Evolutionary conservation across 1,140 invertebrate genomes (phyloP), one percentile per base, ranked within the genome.

Genomic region (Papilio helenus): DNA sequence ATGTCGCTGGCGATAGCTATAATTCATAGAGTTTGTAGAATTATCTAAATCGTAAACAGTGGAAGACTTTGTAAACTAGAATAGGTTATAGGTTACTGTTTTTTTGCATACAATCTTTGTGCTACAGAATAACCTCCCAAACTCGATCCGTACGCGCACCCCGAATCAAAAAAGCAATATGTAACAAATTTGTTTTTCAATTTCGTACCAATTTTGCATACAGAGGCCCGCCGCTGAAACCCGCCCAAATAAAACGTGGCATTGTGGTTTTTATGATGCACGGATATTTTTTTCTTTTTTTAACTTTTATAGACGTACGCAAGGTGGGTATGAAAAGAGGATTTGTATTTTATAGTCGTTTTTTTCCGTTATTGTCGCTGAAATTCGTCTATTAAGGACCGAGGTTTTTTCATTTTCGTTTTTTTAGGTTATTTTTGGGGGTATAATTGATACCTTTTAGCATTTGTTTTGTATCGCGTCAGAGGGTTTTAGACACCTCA

Each of bases 161-260:
- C 85, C 81, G 84, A 88, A 91, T 90, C 89, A 93, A 93, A 94
- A 91, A 93, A 91, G 91, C 92, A 94, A 94, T 94, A 94, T 92
- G 91, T 92, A 93, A 90, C 91, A 90, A 93, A 93, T 94, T 94
- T 93, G 91, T 93, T 93, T 94, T 94, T 94, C 93, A 94, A 94
- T 94, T 93, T 92, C 90, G 85, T 87, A 93, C 90, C 93, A 93
- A 94, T 94, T 94, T 93, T 94, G 90, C 92, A 93, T 93, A 92
- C 91, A 84, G 86, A 49, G 81, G 84, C 86, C 84, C 87, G 84
- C 55, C 76, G 76, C 76, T 71, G 83, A 83, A 84, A 86, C 74
- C 73, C 76, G 80, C 86, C 74, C 86, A 89, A 90, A 92, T 92
- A 92, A 91, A 90, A 89, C 81, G 78, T 83, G 79, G 80, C 88